Conservation (phyloP, 2,888 invertebrate genomes). For the Agelastica alni region DNA sequence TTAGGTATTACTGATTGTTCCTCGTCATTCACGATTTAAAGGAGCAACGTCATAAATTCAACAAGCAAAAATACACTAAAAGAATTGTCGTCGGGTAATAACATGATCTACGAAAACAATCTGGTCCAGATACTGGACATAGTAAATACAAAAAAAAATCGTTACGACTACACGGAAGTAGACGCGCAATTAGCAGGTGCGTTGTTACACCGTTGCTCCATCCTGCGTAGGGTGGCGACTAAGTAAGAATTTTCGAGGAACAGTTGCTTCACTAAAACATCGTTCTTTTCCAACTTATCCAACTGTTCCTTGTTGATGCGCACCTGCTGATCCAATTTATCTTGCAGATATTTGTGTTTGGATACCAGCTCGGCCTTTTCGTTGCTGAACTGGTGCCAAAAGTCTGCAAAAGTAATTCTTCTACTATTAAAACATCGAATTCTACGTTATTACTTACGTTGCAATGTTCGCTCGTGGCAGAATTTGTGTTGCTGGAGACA, state of each 20-base stretch:
- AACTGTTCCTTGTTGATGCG: slow-evolving; percentile 62
- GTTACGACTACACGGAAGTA: slow-evolving; percentile 39
- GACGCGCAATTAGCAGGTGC: slow-evolving; percentile 56
- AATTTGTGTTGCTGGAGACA: slow-evolving; percentile 66
- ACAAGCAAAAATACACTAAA: no score
- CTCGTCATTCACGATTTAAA: no score
- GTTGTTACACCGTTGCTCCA: slow-evolving; percentile 62
- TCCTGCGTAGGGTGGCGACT: slow-evolving; percentile 64
- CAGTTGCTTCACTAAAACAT: slow-evolving; percentile 78
- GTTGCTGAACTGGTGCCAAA: slow-evolving; percentile 61
- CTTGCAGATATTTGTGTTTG: slow-evolving; percentile 60
- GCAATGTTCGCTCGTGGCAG: slow-evolving; percentile 65
- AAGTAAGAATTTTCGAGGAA: slow-evolving; percentile 85
- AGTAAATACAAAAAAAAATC: not conserved
- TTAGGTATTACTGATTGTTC: no score
- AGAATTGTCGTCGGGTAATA: no score
- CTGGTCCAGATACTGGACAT: slow-evolving; percentile 10
- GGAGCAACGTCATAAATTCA: no score
- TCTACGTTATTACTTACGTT: slow-evolving; percentile 68
- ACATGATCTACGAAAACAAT: no score
- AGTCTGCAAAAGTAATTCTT: slow-evolving; percentile 56
- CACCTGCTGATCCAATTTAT: slow-evolving; percentile 62
- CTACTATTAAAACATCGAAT: no score
- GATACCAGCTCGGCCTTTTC: slow-evolving; percentile 62
- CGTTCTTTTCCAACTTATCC: slow-evolving; percentile 73